Evolutionary conservation across 2,888 invertebrate species (phyloP), one percentile per base, ranked within the genome.

Genomic region (Falcaria lacertinaria): DNA sequence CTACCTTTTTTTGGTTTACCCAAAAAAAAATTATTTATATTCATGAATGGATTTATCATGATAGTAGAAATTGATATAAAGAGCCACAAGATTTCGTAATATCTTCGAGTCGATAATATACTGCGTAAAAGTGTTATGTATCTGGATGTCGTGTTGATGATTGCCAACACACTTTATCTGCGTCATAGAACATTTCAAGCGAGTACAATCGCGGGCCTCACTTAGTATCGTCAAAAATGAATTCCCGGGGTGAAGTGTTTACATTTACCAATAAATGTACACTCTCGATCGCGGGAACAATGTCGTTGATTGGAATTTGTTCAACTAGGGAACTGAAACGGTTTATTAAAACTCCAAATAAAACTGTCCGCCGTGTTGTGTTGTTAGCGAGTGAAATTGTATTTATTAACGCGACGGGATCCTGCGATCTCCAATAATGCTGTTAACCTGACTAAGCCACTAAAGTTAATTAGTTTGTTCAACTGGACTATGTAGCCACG

Each of bases 351-450:
- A 19, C 16, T n/a, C 13, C 14, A 11, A 32, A 17, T 11, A 35
- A 17, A 35, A 17, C 28, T 28, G 36, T 14, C 35, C 41, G 41
- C 35, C 17, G n/a, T 25, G 41, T 14, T 32, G 35, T 41, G 35
- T 41, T 41, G 41, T 36, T 14, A 15, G 32, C 41, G 15, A 37
- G 34, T 41, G 28, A 35, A 52, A 62, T 57, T 49, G 54, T 54
- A 45, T 57, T 55, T 54, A 57, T 59, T 54, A 55, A 46, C 41
- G 37, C 34, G 45, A 28, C 34, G 37, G 42, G 44, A 47, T 48
- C 47, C 37, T 37, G 22, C 25, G 22, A 37, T 37, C 19, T 37
- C 37, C 8, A 25, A 22, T 37, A 22, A 14, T 13, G 4, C 25
- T 28, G 28, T 28, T 28, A 28, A 28, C 28, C 11, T 28, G 28